Evolutionary conservation across 2,113 vertebrate genomes (phyloP).

Genomic region (Microcebus jonahi): DNA sequence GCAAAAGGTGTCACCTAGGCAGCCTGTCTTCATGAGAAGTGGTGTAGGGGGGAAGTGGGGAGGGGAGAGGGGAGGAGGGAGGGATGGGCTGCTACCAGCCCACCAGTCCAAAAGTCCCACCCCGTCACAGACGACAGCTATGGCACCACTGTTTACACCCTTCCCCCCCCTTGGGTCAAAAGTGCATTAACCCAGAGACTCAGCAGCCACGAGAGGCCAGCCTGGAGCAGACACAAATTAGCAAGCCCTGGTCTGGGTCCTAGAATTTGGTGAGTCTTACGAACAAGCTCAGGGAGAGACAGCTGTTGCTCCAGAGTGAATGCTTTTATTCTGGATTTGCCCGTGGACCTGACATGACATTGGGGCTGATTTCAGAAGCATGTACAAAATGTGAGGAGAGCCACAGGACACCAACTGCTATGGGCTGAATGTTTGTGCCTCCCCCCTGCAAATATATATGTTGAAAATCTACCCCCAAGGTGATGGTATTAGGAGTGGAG

Average conservation of each 20-base stretch:
- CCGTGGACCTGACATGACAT: neutral
- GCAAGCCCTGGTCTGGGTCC: neutral
- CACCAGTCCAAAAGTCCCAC: neutral
- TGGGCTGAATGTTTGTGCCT: neutral
- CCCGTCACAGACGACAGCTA: neutral
- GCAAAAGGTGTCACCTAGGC: neutral
- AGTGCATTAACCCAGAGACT: conserved; percentile 46
- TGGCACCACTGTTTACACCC: neutral
- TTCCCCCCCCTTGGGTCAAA: conserved; percentile 50
- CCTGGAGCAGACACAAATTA: conserved; percentile 19
- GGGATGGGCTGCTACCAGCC: neutral
- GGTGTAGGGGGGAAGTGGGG: neutral
- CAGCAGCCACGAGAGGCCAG: conserved; percentile 19
- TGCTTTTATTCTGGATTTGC: neutral
- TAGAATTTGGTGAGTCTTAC: neutral
- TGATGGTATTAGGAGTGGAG: neutral
- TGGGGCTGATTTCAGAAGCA: neutral
- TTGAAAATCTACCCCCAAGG: neutral
- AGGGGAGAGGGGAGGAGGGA: neutral
- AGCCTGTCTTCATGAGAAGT: conserved; percentile 2
- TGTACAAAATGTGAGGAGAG: neutral
- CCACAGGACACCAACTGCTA: neutral
- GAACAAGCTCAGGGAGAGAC: neutral
- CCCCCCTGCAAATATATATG: neutral
- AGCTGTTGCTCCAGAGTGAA: neutral